Conservation (phyloP, 2,113 vertebrate species). For the Ptychochromis oligacanthus region DNA sequence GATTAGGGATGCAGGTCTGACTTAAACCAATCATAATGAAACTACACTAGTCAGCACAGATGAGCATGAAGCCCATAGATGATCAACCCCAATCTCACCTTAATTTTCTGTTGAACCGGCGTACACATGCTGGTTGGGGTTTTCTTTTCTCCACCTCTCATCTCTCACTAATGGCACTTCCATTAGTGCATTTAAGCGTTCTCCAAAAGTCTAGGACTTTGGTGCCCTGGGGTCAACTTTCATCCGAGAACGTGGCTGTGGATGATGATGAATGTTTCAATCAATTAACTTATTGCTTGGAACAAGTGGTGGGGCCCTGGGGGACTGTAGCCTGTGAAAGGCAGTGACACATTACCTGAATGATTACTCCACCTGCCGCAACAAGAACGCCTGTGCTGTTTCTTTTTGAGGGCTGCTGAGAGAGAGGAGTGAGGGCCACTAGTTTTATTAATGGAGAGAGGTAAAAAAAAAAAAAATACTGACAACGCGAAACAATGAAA, state of each 20-base stretch:
- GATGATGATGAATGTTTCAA: slow-evolving; percentile 71
- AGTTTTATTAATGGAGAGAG: neutral
- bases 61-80: neutral
- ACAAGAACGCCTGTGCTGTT: slow-evolving; percentile 22
- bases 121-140: neutral
- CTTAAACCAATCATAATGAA: neutral
- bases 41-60: neutral
- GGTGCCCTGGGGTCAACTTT: slow-evolving; percentile 32
- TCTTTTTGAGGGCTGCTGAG: slow-evolving; percentile 5
- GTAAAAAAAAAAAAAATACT: neutral
- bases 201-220: slow-evolving; percentile 54
- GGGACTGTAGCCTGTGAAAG: slow-evolving; percentile 40
- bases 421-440: neutral
- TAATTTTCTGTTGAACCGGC: slow-evolving; percentile 21
- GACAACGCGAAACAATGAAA: neutral
- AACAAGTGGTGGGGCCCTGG: slow-evolving; percentile 57
- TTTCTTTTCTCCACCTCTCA: neutral
- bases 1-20: neutral
- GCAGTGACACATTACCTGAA: slow-evolving; percentile 63
- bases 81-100: neutral
- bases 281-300: slow-evolving; percentile 74
- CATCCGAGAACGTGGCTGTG: slow-evolving; percentile 28
- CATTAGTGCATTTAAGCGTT: slow-evolving; percentile 47
- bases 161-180: slow-evolving; percentile 47
- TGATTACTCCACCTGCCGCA: slow-evolving; percentile 32